These are phyloP conservation scores for Branchipolynoe longqiensis DNA, from an alignment of 2,888 invertebrate species.

Conservation along the genomic window DNA sequence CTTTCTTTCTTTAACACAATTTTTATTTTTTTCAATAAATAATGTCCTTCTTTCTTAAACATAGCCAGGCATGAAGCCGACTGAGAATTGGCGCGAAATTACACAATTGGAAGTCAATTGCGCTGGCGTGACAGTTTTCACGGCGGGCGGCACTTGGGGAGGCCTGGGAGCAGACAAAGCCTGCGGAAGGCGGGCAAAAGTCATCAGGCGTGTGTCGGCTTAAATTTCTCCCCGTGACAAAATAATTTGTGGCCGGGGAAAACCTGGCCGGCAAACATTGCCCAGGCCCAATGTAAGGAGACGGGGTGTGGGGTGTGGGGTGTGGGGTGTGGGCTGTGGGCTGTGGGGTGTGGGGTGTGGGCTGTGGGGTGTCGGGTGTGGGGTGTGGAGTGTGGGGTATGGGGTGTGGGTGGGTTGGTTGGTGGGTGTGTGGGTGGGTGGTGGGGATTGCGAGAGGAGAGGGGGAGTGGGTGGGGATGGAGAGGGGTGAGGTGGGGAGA, in stretches of 20 bases:
- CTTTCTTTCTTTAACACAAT: not conserved
- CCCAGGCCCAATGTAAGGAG: not conserved
- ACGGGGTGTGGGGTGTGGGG: too few relatives aligned
- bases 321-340: too few relatives aligned
- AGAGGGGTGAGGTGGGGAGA: too few relatives aligned
- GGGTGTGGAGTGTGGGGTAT: too few relatives aligned
- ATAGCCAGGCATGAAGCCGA: slow-evolving; percentile 22
- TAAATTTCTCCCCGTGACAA: slow-evolving; percentile 30
- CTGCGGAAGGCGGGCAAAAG: slow-evolving; percentile 24
- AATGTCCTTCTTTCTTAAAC: slow-evolving; percentile 30
- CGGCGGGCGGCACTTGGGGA: not conserved
- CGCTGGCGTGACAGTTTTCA: slow-evolving; percentile 53
- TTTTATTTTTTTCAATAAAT: too few relatives aligned
- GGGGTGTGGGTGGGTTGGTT: too few relatives aligned
- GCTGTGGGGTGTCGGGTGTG: too few relatives aligned
- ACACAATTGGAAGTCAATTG: slow-evolving; percentile 56
- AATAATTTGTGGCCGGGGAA: not conserved
- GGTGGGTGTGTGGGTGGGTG: too few relatives aligned
- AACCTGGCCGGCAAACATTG: slow-evolving; percentile 14
- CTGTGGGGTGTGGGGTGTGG: too few relatives aligned
- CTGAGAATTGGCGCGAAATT: slow-evolving; percentile 39
- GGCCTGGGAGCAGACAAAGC: slow-evolving; percentile 52
- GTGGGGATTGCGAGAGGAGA: too few relatives aligned
- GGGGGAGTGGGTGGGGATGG: too few relatives aligned
- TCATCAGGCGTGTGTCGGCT: slow-evolving; percentile 34